These are phyloP conservation scores for Protonibea diacanthus DNA, from an alignment of 2,797 vertebrate genomes.

Conservation along the genomic window DNA sequence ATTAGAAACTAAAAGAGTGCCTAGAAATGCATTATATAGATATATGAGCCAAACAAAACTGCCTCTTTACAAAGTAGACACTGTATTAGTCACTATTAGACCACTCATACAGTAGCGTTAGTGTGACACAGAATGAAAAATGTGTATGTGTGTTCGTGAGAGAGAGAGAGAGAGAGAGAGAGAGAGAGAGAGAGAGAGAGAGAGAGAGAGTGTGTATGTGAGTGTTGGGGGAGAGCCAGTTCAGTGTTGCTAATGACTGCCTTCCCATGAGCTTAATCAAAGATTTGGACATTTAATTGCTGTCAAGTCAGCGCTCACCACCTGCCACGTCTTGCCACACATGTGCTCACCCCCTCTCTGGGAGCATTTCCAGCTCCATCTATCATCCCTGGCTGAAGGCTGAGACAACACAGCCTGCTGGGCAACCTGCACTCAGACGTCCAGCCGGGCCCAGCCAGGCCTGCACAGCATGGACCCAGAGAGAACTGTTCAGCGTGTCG, in stretches of 20 bases:
- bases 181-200: conserved; percentile 25
- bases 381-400: conserved; percentile 86
- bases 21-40: background rate
- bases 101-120: conserved; percentile 18
- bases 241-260: conserved; percentile 90
- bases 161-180: conserved; percentile 18
- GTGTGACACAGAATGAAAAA: conserved; percentile 44
- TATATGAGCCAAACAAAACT: too few species aligned
- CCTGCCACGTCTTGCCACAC: conserved; percentile 91
- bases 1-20: background rate
- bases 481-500: conserved; percentile 53
- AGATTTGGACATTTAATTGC: conserved; percentile 97
- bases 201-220: conserved; percentile 22
- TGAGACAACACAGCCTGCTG: conserved; percentile 88
- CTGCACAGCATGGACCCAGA: conserved; percentile 63
- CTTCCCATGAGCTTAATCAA: conserved; percentile 93
- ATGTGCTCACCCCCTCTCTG: conserved; percentile 86
- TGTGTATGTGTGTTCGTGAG: conserved; percentile 25
- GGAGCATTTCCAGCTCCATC: conserved; percentile 86
- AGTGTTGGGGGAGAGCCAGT: conserved; percentile 79
- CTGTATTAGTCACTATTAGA: conserved; percentile 19
- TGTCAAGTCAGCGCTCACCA: conserved; percentile 93
- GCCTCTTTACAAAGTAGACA: conserved; percentile 1
- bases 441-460: conserved; percentile 67
- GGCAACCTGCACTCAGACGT: conserved; percentile 86